Conservation (phyloP, 2,888 invertebrate genomes). For the Synanthedon tipuliformis region DNA sequence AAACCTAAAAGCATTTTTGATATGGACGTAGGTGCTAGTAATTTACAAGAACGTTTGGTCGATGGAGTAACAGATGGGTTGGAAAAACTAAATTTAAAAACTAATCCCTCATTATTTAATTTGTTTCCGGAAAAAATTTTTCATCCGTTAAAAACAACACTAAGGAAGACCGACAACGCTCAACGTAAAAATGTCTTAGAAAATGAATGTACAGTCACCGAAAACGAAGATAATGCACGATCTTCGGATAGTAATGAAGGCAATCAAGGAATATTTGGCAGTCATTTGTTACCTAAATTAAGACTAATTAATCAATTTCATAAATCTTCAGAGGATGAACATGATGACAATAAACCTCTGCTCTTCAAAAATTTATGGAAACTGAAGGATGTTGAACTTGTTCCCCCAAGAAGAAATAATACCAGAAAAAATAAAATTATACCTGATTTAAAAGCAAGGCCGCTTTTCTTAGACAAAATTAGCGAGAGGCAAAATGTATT, state of each 20-base stretch:
- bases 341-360: slow-evolving; percentile 8
- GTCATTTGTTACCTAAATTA: background rate
- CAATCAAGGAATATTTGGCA: background rate
- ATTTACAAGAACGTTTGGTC: slow-evolving; percentile 22
- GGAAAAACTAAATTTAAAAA: slow-evolving; percentile 12
- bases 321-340: background rate
- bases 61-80: slow-evolving; percentile 9
- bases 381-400: slow-evolving; percentile 30
- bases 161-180: background rate
- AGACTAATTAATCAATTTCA: background rate
- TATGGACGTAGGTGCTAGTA: slow-evolving; percentile 36
- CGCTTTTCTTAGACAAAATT: background rate
- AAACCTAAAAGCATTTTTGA: slow-evolving; percentile 18
- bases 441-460: background rate
- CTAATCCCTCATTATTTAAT: slow-evolving; percentile 7
- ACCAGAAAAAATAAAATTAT: background rate
- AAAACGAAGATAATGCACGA: background rate
- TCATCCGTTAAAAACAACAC: background rate
- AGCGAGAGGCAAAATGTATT: background rate
- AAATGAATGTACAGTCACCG: background rate
- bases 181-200: background rate
- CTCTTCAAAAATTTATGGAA: slow-evolving; percentile 28
- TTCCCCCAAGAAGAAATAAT: slow-evolving; percentile 10
- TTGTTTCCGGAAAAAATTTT: slow-evolving; percentile 2
- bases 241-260: background rate